These are phyloP conservation scores for Marmota flaviventris DNA, from an alignment of 2,113 vertebrate genomes.

Conservation along the genomic window DNA sequence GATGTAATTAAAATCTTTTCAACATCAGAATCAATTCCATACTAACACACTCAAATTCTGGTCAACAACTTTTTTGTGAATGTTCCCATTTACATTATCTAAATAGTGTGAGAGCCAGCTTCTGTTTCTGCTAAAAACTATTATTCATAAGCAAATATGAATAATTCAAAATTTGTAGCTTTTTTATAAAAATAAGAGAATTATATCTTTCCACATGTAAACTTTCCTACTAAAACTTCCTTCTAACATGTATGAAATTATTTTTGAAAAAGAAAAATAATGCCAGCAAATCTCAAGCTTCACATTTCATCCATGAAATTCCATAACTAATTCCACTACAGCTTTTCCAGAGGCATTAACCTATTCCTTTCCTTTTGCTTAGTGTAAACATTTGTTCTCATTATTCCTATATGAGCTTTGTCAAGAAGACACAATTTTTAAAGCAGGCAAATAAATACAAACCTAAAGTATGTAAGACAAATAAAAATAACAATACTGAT, in stretches of 20 bases:
- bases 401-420: not conserved
- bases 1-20: not conserved
- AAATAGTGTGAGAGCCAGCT: not conserved
- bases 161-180: not conserved
- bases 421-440: not conserved
- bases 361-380: not conserved
- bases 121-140: not conserved
- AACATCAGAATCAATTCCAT: conserved; percentile 28
- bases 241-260: not conserved
- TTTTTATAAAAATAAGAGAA: not conserved
- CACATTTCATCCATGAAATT: not conserved
- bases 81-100: not conserved
- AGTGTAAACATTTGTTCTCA: not conserved
- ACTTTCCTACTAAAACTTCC: not conserved
- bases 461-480: not conserved
- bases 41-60: not conserved
- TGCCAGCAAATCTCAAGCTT: not conserved
- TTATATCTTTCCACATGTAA: not conserved
- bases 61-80: not conserved
- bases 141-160: not conserved
- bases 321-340: rapidly evolving
- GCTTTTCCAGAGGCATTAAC: not conserved
- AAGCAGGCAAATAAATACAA: not conserved
- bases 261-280: not conserved
- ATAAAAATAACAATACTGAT: not conserved